These are phyloP conservation scores for Acomys russatus DNA, from an alignment of 2,797 vertebrate genomes.

Conservation along the genomic window DNA sequence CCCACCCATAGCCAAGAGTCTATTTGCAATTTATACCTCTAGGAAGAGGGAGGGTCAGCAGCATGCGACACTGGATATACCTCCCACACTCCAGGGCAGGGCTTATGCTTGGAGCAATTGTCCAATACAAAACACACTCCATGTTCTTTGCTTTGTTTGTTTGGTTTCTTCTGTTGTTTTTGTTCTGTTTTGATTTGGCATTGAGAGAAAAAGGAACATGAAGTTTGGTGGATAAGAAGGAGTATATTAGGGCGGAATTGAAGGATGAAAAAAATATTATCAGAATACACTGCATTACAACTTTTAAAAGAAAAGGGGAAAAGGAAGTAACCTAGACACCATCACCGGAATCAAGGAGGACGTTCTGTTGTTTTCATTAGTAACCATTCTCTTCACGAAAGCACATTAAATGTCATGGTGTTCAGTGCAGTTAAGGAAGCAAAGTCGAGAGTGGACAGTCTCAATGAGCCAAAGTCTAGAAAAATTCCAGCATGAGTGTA, in stretches of 20 bases:
- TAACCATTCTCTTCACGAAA: not conserved
- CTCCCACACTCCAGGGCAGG: no score
- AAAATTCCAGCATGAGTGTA: not conserved
- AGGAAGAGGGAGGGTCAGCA: not conserved
- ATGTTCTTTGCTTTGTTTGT: not conserved
- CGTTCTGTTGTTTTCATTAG: slow-evolving; percentile 4
- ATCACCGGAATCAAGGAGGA: not conserved
- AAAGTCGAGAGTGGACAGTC: not conserved
- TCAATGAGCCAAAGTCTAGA: not conserved
- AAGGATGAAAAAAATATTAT: not conserved
- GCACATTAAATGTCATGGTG: not conserved
- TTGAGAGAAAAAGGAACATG: not conserved
- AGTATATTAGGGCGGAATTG: not conserved
- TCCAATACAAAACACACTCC: not conserved
- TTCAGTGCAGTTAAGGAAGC: not conserved
- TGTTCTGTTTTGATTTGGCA: not conserved
- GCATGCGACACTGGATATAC: not conserved
- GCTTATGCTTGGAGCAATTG: not conserved
- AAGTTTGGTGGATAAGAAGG: not conserved
- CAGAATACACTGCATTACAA: not conserved
- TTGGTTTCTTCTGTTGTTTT: not conserved
- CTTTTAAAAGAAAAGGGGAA: not conserved
- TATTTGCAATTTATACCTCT: not conserved
- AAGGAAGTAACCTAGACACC: not conserved
- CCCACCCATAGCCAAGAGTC: not conserved